Evolutionary conservation across 2,797 vertebrate genomes (phyloP).

Genomic region (Todus mexicanus): DNA sequence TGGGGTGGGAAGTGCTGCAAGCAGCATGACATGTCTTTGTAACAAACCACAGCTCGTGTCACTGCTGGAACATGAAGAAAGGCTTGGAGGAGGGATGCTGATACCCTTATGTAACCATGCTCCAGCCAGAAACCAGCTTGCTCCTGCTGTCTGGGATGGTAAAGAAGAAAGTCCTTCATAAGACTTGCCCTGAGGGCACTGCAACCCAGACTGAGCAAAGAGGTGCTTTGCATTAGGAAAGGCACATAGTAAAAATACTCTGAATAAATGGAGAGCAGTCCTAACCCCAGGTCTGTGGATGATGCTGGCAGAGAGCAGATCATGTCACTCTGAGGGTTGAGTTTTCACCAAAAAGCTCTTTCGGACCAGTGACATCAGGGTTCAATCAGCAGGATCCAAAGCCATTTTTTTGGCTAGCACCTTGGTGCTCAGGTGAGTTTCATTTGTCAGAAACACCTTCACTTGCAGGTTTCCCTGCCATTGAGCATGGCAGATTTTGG

Average conservation of each 20-base stretch:
- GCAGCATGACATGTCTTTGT: neutral
- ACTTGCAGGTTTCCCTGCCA: neutral
- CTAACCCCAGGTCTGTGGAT: neutral
- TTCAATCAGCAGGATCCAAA: fast-evolving
- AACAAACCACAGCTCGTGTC: neutral
- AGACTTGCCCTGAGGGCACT: neutral
- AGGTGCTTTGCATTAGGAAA: neutral
- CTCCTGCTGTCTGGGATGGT: neutral
- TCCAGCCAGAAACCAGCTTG: neutral
- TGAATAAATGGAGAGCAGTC: neutral
- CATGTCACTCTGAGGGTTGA: neutral
- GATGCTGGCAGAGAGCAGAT: neutral
- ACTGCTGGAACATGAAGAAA: neutral
- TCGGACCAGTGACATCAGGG: neutral
- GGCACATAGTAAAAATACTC: fast-evolving
- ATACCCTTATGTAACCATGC: neutral
- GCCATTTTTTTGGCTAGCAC: neutral
- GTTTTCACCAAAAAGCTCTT: neutral
- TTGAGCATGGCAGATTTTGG: neutral
- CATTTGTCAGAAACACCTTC: neutral
- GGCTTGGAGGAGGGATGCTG: neutral
- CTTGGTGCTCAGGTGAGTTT: neutral
- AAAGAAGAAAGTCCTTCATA: neutral
- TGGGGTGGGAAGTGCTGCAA: neutral
- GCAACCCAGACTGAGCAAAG: neutral